Percentiles rank a stretch among this genome's conserved stretches.
phyloP scores from a whole-genome alignment of 2,113 vertebrate genomes.

The Bucco capensis region DNA sequence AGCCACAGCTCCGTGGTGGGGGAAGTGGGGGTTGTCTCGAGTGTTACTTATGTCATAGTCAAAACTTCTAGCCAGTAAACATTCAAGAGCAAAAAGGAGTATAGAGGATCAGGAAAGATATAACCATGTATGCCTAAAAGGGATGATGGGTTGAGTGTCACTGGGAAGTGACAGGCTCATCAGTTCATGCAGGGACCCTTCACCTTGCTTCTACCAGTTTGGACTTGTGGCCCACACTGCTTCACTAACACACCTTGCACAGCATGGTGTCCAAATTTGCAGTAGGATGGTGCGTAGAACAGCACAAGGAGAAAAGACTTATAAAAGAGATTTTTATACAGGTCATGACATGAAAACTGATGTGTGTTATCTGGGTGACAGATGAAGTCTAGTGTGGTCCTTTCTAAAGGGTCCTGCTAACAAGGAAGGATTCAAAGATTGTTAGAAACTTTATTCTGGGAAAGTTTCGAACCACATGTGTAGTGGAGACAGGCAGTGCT shows the following conservation, averaged over 20 bases:
- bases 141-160: neutral
- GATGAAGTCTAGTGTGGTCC: neutral
- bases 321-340: neutral
- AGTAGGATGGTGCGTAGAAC: neutral
- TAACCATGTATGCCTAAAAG: neutral
- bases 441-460: neutral
- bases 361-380: neutral
- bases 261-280: neutral
- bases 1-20: fast-evolving
- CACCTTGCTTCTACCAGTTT: neutral
- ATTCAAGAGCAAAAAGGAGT: neutral
- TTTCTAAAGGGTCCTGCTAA: neutral
- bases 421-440: neutral
- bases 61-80: neutral
- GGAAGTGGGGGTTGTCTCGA: neutral
- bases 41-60: neutral
- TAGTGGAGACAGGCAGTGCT: neutral
- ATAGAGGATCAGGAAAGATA: neutral
- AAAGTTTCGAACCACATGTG: neutral
- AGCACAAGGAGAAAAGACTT: neutral
- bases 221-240: neutral
- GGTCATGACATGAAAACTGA: neutral
- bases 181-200: neutral
- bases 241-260: neutral
- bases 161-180: neutral